Base-by-base conservation (phyloP, 2,888 invertebrate genomes). In the Agrotis ipsilon region DNA sequence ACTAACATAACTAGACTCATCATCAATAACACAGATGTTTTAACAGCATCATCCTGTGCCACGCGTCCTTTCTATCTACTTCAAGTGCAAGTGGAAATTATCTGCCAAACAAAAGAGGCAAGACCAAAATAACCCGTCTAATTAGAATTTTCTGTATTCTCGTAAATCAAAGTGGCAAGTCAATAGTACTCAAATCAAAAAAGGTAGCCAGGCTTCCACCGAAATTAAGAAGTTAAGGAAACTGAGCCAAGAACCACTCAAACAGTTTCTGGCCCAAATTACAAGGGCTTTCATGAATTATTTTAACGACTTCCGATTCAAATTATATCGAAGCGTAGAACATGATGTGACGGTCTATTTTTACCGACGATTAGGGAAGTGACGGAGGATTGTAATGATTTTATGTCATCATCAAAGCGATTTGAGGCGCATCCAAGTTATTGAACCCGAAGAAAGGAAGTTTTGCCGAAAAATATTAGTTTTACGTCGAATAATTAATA, bases 271-370 rank as follows among this genome's bases (percentile, higher is more conserved):
- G 46, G 27, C 2, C 24, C 32, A 61, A 66, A 65, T 66, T 27
- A 63, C 43, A 43, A 66, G 51, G 57, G 59, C 51, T 72, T 67
- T 76, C 54, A 62, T 58, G 45, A 62, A 65, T 74, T 59, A 69
- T 72, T 68, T 75, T 69, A 64, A 77, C 63, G 68, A 72, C 68
- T 66, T 79, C 76, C 80, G 52, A 68, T 68, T 75, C 54, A 68
- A 82, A 82, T 80, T 54, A 70, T 61, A 65, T 46, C 48, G 32
- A 2, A 49, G 58, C 55, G 61, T 62, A 21, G 65, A 80, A 76
- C 68, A 68, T 52, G 52, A 72, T 49, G 60, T 55, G 60, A 54
- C 51, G 27, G 27, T 65, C 59, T 80, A 78, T 76, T 81, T 83
- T 68, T 59, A 82, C 21, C 55, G 18, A 63, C 70, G 64, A 75